A percentile compares a stretch with the other conserved stretches of the same genome.
phyloP scores from a whole-genome alignment of 2,113 vertebrate species.

The Narcine bancroftii region DNA sequence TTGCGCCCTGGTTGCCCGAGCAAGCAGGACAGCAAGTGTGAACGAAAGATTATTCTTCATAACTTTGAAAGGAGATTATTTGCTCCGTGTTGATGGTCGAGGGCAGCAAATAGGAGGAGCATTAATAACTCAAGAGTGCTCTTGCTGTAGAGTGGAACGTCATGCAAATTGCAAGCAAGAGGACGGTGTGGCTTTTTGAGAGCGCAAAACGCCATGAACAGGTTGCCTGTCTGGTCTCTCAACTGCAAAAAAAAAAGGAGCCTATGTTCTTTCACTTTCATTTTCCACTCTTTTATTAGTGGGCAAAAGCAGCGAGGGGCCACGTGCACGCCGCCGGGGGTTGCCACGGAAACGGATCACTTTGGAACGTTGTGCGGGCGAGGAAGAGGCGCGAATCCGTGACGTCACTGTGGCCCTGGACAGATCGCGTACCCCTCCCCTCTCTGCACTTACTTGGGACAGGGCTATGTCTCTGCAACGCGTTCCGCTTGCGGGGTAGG shows the following conservation, averaged over 20 bases:
- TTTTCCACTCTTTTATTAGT: background rate
- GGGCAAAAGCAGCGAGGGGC: no score
- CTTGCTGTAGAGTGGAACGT: background rate
- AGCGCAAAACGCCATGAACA: background rate
- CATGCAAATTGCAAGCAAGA: background rate
- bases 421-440: background rate
- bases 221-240: background rate
- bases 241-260: no score
- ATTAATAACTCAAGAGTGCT: background rate
- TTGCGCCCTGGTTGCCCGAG: background rate
- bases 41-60: background rate
- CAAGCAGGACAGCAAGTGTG: background rate
- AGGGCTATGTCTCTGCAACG: constrained; percentile 35
- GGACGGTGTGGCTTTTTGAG: background rate
- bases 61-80: background rate
- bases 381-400: constrained; percentile 39
- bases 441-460: background rate
- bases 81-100: background rate
- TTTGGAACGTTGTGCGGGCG: constrained; percentile 18
- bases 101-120: background rate
- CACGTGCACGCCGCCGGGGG: background rate
- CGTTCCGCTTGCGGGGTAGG: background rate
- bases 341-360: constrained; percentile 19
- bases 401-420: constrained; percentile 20
- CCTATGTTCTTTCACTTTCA: background rate